Percentiles rank a stretch among this genome's conserved stretches.
These are phyloP conservation scores for Leptinotarsa lineolata DNA, from an alignment of 1,140 invertebrate genomes.

Conservation along the genomic window DNA sequence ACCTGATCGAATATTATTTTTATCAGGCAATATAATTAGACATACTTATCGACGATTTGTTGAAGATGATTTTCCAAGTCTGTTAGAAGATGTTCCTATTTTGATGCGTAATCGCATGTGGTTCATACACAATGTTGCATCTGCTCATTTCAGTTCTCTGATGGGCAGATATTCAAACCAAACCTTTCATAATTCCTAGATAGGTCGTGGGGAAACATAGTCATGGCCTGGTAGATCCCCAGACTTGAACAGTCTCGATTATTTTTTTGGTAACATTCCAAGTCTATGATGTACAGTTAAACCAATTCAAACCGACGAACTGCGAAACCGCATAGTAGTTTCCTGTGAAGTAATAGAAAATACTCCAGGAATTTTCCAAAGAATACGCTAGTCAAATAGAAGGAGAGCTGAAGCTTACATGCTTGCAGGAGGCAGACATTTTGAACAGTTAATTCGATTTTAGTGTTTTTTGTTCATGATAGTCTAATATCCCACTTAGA, in stretches of 20 bases:
- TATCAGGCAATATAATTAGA: no score
- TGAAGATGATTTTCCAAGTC: no score
- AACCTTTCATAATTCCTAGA: neutral
- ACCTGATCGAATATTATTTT: no score
- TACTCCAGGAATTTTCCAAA: neutral
- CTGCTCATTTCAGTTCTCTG: no score
- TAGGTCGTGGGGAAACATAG: neutral
- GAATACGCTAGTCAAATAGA: accelerated
- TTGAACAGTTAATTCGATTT: neutral
- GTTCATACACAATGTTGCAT: no score
- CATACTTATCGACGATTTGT: no score
- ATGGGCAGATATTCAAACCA: no score
- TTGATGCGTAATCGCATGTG: no score
- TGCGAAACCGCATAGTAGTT: neutral
- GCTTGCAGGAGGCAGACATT: neutral
- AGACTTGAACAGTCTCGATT: neutral
- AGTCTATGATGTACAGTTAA: neutral
- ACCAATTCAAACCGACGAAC: neutral
- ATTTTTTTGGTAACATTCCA: neutral
- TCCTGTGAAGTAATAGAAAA: neutral
- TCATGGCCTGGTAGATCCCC: neutral
- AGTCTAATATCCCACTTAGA: no score
- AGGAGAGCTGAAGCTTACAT: neutral
- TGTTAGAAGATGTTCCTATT: no score
- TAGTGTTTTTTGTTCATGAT: no score